Evolutionary conservation across 2,113 vertebrate species (phyloP).

Genomic region (Ophthalmolycus amberensis): DNA sequence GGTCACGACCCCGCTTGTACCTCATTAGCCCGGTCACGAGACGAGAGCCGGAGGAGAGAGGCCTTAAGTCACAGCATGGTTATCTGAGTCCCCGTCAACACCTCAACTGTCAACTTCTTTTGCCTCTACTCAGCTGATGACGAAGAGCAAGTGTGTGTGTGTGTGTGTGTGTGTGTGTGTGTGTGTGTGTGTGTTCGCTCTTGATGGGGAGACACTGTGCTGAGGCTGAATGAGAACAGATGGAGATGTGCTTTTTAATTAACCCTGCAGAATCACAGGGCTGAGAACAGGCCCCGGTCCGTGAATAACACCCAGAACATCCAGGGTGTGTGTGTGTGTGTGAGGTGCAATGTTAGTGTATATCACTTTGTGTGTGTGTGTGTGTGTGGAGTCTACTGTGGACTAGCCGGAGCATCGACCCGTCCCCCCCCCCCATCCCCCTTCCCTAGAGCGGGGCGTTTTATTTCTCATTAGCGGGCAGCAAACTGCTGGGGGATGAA

Average conservation of each 20-base stretch:
- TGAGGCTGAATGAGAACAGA: constrained; percentile 86
- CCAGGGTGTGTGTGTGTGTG: constrained; percentile 67
- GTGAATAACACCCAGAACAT: constrained; percentile 85
- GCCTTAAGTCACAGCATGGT: constrained; percentile 55
- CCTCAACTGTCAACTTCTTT: constrained; percentile 37
- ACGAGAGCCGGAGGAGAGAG: constrained; percentile 44
- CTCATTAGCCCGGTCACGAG: constrained; percentile 72
- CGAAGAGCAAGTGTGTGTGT: constrained; percentile 28
- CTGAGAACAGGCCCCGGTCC: constrained; percentile 86
- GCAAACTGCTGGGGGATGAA: constrained; percentile 89
- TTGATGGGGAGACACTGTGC: constrained; percentile 71
- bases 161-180: constrained; percentile 28
- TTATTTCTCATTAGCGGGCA: constrained; percentile 89
- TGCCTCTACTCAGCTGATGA: constrained; percentile 47
- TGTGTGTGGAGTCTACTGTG: constrained; percentile 51
- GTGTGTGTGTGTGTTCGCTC: constrained; percentile 57
- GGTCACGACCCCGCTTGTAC: constrained; percentile 63
- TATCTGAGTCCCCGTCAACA: constrained; percentile 56
- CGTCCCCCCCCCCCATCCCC: constrained; percentile 75
- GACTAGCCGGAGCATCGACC: constrained; percentile 80
- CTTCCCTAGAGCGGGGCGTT: constrained; percentile 82
- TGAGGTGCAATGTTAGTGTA: constrained; percentile 62
- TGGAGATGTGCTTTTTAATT: constrained; percentile 89
- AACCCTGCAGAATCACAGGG: constrained; percentile 86
- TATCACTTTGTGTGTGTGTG: constrained; percentile 37